Evolutionary conservation across 1,140 invertebrate species (phyloP).

Genomic region (Pachypsylla venusta): DNA sequence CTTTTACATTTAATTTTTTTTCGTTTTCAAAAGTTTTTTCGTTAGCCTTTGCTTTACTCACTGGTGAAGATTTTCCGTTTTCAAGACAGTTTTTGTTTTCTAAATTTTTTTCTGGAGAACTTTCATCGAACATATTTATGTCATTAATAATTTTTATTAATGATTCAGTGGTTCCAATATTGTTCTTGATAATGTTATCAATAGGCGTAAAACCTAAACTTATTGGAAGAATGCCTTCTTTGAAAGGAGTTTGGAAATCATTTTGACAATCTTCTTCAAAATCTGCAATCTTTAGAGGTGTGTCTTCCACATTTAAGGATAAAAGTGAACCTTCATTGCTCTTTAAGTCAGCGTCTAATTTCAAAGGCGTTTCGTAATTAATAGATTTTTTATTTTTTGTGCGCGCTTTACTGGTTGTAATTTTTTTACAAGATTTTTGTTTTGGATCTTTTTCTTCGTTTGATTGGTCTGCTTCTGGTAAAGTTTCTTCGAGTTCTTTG

Average conservation of each 20-base stretch:
- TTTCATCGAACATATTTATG: constrained; percentile 5
- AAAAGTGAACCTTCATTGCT: not conserved
- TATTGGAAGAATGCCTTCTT: not conserved
- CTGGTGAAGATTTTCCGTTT: no score
- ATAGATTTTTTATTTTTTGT: no score
- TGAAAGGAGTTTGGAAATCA: not conserved
- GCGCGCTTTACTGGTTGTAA: no score
- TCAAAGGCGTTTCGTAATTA: no score
- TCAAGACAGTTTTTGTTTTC: no score
- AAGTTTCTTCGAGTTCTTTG: no score
- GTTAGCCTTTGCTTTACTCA: no score
- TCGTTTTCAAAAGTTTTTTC: no score
- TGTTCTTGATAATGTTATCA: constrained; percentile 6
- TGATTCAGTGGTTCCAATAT: not conserved
- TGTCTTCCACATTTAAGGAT: not conserved
- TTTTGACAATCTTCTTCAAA: not conserved
- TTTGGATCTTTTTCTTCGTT: no score
- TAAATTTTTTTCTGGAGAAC: not conserved
- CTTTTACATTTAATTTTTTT: no score
- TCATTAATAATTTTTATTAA: not conserved
- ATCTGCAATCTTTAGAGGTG: not conserved
- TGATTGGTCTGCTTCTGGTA: no score
- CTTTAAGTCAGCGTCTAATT: not conserved
- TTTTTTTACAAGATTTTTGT: no score
- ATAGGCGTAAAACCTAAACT: not conserved